These are phyloP conservation scores for Cephalopterus ornatus DNA, from an alignment of 2,113 vertebrate species.

Conservation along the genomic window DNA sequence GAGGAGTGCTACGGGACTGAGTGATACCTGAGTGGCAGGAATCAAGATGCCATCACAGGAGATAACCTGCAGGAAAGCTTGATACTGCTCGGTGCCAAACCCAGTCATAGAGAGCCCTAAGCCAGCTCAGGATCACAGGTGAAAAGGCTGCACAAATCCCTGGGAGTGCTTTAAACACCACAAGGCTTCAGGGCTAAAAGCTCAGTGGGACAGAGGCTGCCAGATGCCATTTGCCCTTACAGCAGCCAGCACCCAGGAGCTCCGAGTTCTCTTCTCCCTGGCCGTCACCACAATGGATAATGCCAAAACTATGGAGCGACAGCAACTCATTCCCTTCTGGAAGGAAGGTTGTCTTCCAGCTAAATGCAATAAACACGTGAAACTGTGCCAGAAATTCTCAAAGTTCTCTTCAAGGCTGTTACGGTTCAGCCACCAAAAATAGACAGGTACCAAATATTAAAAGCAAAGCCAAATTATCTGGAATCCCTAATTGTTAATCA, in stretches of 20 bases:
- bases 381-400: background rate
- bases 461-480: background rate
- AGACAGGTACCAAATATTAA: background rate
- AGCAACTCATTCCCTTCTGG: background rate
- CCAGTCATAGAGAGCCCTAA: background rate
- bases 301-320: background rate
- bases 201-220: background rate
- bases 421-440: background rate
- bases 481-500: background rate
- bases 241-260: background rate
- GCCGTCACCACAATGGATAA: background rate
- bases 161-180: background rate
- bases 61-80: background rate
- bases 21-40: background rate
- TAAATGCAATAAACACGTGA: background rate
- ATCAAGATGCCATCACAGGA: background rate
- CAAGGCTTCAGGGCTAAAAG: background rate
- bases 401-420: background rate
- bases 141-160: background rate
- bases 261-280: background rate
- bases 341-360: background rate
- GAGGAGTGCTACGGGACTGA: background rate
- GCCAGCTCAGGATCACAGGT: background rate
- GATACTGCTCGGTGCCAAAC: background rate
- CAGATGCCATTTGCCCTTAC: no score